Conservation (phyloP, 2,797 vertebrate genomes). For the Emydoidea blandingii region DNA sequence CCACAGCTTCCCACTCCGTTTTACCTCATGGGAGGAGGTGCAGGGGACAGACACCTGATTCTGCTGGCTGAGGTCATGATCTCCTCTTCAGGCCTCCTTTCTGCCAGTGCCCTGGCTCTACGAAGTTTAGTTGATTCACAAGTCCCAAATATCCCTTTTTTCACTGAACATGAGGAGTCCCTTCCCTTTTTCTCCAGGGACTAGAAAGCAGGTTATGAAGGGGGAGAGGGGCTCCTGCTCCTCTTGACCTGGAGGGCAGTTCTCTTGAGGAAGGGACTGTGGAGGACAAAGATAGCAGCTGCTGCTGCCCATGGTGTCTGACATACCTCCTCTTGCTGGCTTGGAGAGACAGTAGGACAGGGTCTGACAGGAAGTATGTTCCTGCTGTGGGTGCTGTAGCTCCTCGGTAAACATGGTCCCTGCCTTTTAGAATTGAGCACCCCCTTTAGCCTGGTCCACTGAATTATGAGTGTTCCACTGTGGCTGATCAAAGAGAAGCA, state of each 20-base stretch:
- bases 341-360: background rate
- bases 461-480: background rate
- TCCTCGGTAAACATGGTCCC: background rate
- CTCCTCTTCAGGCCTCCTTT: background rate
- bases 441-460: background rate
- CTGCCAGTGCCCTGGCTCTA: background rate
- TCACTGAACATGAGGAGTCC: background rate
- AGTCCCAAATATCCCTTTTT: background rate
- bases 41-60: background rate
- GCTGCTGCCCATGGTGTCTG: background rate
- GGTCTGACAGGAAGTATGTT: background rate
- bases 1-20: background rate
- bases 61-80: background rate
- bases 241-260: background rate
- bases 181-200: background rate
- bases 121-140: background rate
- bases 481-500: background rate
- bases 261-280: background rate
- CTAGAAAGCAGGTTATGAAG: background rate
- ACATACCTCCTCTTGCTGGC: background rate
- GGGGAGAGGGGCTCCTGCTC: background rate
- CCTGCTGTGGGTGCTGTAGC: background rate
- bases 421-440: background rate
- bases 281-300: background rate
- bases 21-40: background rate